Base-by-base conservation (phyloP, 2,113 vertebrate genomes). In the Eclectus roratus region DNA sequence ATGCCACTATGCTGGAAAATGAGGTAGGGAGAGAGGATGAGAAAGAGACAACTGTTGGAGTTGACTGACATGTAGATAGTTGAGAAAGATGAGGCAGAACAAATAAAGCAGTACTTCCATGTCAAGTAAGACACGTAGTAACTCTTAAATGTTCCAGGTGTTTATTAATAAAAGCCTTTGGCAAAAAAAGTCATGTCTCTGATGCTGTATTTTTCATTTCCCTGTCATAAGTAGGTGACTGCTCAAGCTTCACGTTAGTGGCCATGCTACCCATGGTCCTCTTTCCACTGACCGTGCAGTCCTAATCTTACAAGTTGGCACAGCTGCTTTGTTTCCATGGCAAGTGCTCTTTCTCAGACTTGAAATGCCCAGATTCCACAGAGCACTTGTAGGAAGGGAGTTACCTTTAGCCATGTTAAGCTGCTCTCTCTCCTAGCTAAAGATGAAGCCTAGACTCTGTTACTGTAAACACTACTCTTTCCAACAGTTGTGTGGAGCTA, bases 151-250 rank as follows among this genome's bases (percentile, higher is more conserved):
- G 94, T 95, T 94, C 72, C 94, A 89, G 31, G 56, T 89, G 80
- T 92, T 97, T 93, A 68, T 81, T 96, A 98, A 98, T 98, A 97
- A 98, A 98, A 87, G 28, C 69, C 61, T 97, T 96, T 80, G 84
- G 56, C 8, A 41, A 60, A 94, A 94, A 43, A 65, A 25, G 15
- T n/a, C 7, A 0, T 10, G 35, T 74, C 10, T 84, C 23, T 63
- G 33, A 50, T 94, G 76, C 77, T 39, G 7, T 72, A 27, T 71
- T 71, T 63, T 44, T 81, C 52, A 23, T 61, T 71, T 78, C 2
- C 4, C 18, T 80, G 3, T 61, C 25, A 1, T 4, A 43, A 53
- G 20, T 6, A 60, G 13, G 28, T 44, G 27, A 73, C 39, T 33
- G 9, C 52, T 41, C 0, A 2, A 86, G 31, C 63, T 60, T 80